Percentiles rank a stretch among this genome's conserved stretches.
Evolutionary conservation across 1,140 invertebrate genomes (phyloP).

Genomic region (Brachionus angularis): DNA sequence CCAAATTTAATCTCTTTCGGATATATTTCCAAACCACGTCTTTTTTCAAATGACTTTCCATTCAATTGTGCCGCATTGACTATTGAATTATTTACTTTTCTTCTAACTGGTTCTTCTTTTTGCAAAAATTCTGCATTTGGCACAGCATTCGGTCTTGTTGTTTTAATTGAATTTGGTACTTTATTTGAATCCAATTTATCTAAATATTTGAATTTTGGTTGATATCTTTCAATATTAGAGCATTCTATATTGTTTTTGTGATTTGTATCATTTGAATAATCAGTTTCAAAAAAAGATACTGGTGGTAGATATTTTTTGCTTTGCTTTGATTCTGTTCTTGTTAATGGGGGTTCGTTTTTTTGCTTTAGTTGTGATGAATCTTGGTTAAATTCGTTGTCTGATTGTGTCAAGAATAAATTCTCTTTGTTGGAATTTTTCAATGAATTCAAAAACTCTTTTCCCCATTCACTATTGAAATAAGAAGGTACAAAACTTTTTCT

Average conservation of each 20-base stretch:
- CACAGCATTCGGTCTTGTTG: constrained; percentile 50
- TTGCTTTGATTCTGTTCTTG: not conserved
- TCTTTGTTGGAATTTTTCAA: constrained; percentile 3
- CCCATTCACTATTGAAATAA: constrained; percentile 57
- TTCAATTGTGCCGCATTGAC: constrained; percentile 50
- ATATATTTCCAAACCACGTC: constrained; percentile 51
- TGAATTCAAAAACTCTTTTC: constrained; percentile 53
- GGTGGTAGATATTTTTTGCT: constrained; percentile 3
- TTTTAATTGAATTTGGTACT: constrained; percentile 51
- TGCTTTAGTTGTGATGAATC: not conserved
- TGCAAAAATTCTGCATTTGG: constrained; percentile 52
- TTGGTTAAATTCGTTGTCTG: constrained; percentile 38
- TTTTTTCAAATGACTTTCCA: constrained; percentile 47
- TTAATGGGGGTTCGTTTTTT: not conserved
- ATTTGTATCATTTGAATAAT: constrained; percentile 27
- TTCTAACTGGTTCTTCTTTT: constrained; percentile 54
- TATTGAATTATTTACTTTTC: constrained; percentile 51
- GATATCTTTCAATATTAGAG: not conserved
- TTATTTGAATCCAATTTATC: constrained; percentile 50
- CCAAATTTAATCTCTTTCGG: constrained; percentile 56
- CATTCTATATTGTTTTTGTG: not conserved
- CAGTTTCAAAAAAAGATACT: constrained; percentile 26
- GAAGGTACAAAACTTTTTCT: constrained; percentile 48
- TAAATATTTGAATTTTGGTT: constrained; percentile 45
- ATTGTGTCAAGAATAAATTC: constrained; percentile 20